Evolutionary conservation across 1,140 invertebrate species (phyloP), one percentile per base, ranked within the genome.

Genomic region (Hyposmocoma kahamanoa): DNA sequence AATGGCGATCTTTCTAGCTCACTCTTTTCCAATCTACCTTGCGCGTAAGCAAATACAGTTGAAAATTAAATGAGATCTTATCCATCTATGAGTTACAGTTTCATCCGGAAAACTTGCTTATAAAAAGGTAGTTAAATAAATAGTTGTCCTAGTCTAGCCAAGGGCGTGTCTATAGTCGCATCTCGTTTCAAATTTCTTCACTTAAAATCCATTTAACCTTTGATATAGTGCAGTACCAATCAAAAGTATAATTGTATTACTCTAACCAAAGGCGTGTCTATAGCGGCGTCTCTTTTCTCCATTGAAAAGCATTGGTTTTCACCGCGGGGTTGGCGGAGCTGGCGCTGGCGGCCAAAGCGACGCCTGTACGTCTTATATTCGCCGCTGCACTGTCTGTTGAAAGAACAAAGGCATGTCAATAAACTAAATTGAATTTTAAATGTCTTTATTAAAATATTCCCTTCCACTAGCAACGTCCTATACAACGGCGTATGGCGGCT

Each of bases 231-330:
- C 18, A 41, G 15, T 36, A 13, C 3, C 20, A 8, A 41, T 21
- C 3, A 3, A 18, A 6, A 41, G 38, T 18, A 4, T 3, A 18
- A 10, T 41, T 18, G 13, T 28, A 10, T 22, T 9, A 47, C 44
- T 26, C 39, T 19, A 11, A 47, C 50, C 42, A 24, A 22, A 42
- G 6, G 17, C 20, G 11, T 13, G 15, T 18, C 4, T 81, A 87
- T 47, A 87, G 64, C 18, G 83, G 85, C 19, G 83, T 86, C 62
- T 87, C 85, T 46, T 84, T 83, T 47, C 81, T 62, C 85, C 85
- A 87, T 42, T 87, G 82, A 53, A 87, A 87, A 0, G 85, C 85
- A 62, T 86, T 86, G 4, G 79, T 86, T 53, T 86, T 86, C 42
- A 86, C 85, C 0, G 80, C 83, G 0, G 85, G 85, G 61, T 86